Evolutionary conservation across 2,888 invertebrate species (phyloP).

Genomic region (Lasioglossum zephyrum): DNA sequence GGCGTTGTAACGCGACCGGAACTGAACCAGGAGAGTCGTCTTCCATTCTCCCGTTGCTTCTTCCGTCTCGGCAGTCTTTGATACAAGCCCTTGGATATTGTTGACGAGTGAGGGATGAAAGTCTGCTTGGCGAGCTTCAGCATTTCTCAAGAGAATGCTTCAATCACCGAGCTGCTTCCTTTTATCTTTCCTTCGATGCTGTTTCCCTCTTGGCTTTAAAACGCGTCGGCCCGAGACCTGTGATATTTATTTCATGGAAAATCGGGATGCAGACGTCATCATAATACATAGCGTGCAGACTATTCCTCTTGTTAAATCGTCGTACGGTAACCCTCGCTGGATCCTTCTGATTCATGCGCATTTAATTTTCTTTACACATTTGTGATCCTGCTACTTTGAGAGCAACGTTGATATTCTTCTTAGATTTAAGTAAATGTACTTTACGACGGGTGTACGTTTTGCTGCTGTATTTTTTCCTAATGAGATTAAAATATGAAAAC

Average conservation of each 20-base stretch:
- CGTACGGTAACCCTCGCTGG: background rate
- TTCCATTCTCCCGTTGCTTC: slow-evolving; percentile 31
- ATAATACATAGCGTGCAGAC: background rate
- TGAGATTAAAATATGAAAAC: no score
- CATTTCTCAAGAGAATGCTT: slow-evolving; percentile 7
- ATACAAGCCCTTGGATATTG: slow-evolving; percentile 44
- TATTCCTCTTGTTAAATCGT: background rate
- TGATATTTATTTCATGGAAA: background rate
- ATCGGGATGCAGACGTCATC: background rate
- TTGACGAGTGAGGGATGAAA: slow-evolving; percentile 46
- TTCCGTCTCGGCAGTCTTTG: slow-evolving; percentile 5
- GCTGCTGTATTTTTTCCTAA: no score
- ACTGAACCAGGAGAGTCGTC: slow-evolving; percentile 39
- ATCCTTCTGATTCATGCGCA: background rate
- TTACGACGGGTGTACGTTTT: no score
- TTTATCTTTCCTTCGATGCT: background rate
- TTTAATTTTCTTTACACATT: background rate
- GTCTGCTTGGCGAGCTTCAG: background rate
- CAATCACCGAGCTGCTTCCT: background rate
- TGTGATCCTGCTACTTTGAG: background rate
- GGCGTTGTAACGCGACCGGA: slow-evolving; percentile 35
- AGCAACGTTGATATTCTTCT: background rate
- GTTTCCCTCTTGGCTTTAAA: background rate
- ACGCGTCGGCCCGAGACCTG: background rate
- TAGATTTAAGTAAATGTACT: background rate